A percentile compares a stretch with the other conserved stretches of the same genome.
Evolutionary conservation across 2,113 vertebrate species (phyloP).

Genomic region (Notarius lentiginosus): DNA sequence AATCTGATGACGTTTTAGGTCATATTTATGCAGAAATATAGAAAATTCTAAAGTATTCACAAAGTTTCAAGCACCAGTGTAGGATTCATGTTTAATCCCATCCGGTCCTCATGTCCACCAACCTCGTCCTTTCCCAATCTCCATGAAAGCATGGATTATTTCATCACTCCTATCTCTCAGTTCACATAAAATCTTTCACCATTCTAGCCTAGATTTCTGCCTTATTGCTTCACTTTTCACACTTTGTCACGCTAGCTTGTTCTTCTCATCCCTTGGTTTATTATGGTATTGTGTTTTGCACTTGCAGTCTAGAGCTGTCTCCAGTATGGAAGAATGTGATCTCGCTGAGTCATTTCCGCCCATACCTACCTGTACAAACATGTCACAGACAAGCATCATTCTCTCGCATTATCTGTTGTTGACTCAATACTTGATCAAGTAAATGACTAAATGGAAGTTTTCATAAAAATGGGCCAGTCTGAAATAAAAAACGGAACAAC

Average conservation of each 20-base stretch:
- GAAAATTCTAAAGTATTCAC: too few relatives aligned
- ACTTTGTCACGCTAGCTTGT: background rate
- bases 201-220: background rate
- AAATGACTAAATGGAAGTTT: background rate
- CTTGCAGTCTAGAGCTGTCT: background rate
- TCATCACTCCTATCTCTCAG: background rate
- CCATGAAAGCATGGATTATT: background rate
- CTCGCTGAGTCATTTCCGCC: background rate
- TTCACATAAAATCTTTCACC: background rate
- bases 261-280: background rate
- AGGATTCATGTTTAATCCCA: background rate
- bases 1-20: too few relatives aligned
- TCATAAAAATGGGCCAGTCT: background rate
- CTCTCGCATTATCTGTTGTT: too few relatives aligned
- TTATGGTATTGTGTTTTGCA: background rate
- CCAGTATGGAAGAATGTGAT: too few relatives aligned
- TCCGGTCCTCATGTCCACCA: background rate
- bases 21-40: too few relatives aligned
- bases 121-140: background rate
- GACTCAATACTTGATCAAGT: background rate
- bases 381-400: too few relatives aligned
- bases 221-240: background rate
- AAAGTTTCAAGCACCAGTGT: too few relatives aligned
- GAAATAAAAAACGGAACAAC: background rate
- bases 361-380: background rate